A percentile compares a stretch with the other conserved stretches of the same genome.
Evolutionary conservation across 2,797 vertebrate genomes (phyloP).

Genomic region (Premnoplex brunnescens): DNA sequence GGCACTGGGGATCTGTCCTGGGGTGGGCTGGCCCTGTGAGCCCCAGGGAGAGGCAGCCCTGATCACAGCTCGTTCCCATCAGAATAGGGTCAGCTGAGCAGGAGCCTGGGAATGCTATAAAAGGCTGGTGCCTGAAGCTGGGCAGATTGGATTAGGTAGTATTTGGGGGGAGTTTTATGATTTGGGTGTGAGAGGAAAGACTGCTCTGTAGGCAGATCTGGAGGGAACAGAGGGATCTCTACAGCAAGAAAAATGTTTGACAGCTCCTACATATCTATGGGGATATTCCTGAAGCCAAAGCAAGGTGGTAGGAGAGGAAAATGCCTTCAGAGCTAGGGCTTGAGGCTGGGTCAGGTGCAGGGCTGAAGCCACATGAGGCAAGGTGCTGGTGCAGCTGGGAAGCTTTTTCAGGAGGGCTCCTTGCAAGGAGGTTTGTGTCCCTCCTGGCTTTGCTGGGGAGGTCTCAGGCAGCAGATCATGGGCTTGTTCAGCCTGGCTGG

Average conservation of each 20-base stretch:
- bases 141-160: accelerated
- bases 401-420: background rate
- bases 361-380: accelerated
- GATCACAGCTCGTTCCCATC: background rate
- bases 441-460: background rate
- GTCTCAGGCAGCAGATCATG: background rate
- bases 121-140: background rate
- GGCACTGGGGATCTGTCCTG: background rate
- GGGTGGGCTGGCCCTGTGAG: background rate
- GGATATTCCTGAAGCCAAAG: background rate
- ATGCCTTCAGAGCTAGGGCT: background rate
- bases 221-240: too few relatives aligned
- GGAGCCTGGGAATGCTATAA: background rate
- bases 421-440: background rate
- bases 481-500: background rate
- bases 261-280: background rate
- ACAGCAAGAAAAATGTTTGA: background rate
- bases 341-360: background rate
- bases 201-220: background rate
- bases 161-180: accelerated
- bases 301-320: background rate
- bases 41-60: background rate
- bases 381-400: background rate
- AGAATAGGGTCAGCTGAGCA: background rate
- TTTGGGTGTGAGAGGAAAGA: accelerated